Base-by-base conservation (phyloP, 2,113 vertebrate species). In the Xiphophorus couchianus region DNA sequence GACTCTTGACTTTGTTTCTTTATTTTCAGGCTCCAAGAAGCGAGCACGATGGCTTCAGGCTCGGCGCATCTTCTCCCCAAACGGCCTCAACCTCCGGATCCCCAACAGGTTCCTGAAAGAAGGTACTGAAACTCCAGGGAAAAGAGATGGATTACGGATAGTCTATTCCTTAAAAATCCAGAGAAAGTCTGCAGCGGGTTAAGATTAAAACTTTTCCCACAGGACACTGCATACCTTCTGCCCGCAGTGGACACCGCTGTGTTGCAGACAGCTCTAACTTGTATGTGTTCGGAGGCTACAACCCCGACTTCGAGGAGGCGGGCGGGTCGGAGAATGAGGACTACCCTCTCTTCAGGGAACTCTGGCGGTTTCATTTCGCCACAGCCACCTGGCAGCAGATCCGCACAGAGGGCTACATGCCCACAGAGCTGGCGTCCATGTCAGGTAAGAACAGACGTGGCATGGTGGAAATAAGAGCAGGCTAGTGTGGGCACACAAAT, bases 351-450 rank as follows among this genome's bases (percentile, higher is more conserved):
- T 99, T 99, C 91, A 95, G 98, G 83, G 98, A 99, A 44, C 96
- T 99, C n/a, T 99, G 98, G 98, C 90, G 96, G 71, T 99, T 97
- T 89, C 96, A 99, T 90, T 99, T 99, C 66, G 97, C 98, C 60
- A 99, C 97, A 1, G 94, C 95, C 67, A 95, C 96, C 13, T 99
- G 98, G 98, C 97, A 98, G 79, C 97, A 97, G 84, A 96, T 99
- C 92, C 95, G 94, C 78, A 98, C 98, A 0, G 97, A 99, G 39
- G 98, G 98, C 64, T 98, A 98, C 91, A 99, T 99, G 96, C 98
- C 98, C 76, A 96, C 97, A 8, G 98, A 99, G 54, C 83, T 99
- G 70, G 98, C 98, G 12, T 99, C 98, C 13, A 99, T 99, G 98
- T 99, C 98, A 86, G 95, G 98, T 99, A 81, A 79, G 70, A 33